A percentile compares a stretch with the other conserved stretches of the same genome.
Evolutionary conservation across 2,113 vertebrate species (phyloP).

Genomic region (Syngnathus floridae): DNA sequence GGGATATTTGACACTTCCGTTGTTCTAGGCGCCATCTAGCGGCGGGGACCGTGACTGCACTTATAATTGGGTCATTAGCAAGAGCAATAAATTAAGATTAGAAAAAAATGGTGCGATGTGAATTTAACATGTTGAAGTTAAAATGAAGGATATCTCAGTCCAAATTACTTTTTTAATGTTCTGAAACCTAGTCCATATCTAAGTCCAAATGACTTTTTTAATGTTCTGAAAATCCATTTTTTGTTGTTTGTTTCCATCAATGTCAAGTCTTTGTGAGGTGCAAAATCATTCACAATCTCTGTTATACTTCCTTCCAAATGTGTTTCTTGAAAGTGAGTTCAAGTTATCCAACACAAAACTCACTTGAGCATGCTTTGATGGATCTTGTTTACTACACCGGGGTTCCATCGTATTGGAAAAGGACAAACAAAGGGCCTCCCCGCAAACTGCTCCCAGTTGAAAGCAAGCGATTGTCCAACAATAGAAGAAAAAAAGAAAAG

Average conservation of each 20-base stretch:
- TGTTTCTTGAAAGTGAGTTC: neutral
- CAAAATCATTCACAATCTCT: neutral
- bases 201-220: neutral
- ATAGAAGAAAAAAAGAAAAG: neutral
- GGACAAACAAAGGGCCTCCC: neutral
- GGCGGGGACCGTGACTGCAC: neutral
- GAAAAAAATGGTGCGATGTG: neutral
- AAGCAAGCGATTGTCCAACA: neutral
- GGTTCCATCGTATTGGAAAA: too few relatives aligned
- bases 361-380: neutral
- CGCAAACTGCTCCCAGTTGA: neutral
- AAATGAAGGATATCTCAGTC: neutral
- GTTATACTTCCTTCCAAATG: neutral
- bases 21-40: neutral
- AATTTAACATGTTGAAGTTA: neutral
- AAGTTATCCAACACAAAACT: too few relatives aligned
- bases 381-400: neutral
- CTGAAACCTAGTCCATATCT: neutral
- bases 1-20: neutral
- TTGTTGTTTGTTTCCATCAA: neutral
- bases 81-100: too few relatives aligned
- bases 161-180: neutral
- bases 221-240: neutral
- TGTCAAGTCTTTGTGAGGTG: neutral
- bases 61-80: neutral